These are phyloP conservation scores for Druon quercuslanigerum DNA, from an alignment of 1,140 invertebrate species.

Conservation along the genomic window DNA sequence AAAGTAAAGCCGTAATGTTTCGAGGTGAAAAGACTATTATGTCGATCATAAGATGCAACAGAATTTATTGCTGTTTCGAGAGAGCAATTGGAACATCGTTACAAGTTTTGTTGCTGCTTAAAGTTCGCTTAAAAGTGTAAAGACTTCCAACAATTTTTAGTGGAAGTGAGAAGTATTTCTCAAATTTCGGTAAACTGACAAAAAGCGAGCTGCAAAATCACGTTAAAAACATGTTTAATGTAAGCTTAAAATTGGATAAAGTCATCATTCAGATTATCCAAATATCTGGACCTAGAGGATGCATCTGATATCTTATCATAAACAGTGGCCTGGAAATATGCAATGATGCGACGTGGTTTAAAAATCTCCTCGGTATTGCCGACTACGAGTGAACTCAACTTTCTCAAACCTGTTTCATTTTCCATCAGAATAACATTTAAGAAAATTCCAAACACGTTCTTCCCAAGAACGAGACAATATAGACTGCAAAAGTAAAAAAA, in stretches of 20 bases:
- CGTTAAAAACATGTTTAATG: too few relatives aligned
- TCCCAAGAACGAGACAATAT: too few relatives aligned
- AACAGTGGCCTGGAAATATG: neutral
- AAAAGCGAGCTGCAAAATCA: too few relatives aligned
- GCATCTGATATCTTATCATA: neutral
- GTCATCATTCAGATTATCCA: neutral
- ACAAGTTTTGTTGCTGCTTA: neutral
- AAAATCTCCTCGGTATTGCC: neutral
- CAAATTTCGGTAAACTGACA: too few relatives aligned
- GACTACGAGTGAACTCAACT: neutral
- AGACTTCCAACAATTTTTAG: neutral
- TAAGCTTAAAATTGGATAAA: too few relatives aligned
- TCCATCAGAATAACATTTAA: neutral
- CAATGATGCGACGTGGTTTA: neutral
- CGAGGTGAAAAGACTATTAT: constrained; percentile 28
- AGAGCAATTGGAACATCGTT: constrained; percentile 2
- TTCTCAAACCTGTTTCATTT: constrained; percentile 14
- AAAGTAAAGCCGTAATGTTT: constrained; percentile 22
- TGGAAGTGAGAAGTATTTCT: too few relatives aligned
- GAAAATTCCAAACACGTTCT: too few relatives aligned
- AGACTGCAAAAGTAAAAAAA: too few relatives aligned
- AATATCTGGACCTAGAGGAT: neutral
- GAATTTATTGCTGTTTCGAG: constrained; percentile 10
- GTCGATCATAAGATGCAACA: constrained; percentile 2
- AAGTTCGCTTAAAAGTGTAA: neutral